Evolutionary conservation across 2,888 invertebrate species (phyloP).

Genomic region (Perithous albicinctus): DNA sequence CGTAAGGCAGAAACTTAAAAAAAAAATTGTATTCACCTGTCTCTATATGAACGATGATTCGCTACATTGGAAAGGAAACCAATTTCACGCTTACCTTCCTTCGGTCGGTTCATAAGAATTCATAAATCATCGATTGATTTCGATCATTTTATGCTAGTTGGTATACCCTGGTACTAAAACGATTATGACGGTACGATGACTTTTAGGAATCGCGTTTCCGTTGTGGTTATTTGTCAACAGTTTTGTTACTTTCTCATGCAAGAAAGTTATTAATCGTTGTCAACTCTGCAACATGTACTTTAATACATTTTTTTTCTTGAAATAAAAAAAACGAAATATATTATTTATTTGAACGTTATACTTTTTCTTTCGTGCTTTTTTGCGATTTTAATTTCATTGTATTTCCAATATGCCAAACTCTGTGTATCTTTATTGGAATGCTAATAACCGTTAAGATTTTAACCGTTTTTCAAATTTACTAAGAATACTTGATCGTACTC

Average conservation of each 20-base stretch:
- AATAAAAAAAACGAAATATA: no score
- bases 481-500: no score
- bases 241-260: not conserved
- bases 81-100: slow-evolving; percentile 30
- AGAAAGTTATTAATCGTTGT: not conserved
- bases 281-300: not conserved
- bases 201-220: slow-evolving; percentile 10
- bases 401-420: no score
- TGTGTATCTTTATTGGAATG: no score
- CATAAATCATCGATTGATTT: slow-evolving; percentile 33
- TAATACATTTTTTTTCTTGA: no score
- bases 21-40: slow-evolving; percentile 4
- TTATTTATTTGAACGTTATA: no score
- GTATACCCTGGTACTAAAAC: not conserved
- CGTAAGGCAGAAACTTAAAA: not conserved
- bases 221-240: slow-evolving; percentile 6
- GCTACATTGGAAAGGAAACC: not conserved
- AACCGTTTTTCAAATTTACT: no score
- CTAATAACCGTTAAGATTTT: no score
- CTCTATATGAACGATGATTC: not conserved
- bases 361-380: no score
- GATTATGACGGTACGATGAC: slow-evolving; percentile 25
- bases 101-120: not conserved
- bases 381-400: no score
- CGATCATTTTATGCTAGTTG: not conserved